Conservation (phyloP, 2,113 vertebrate species). For the Merops nubicus region DNA sequence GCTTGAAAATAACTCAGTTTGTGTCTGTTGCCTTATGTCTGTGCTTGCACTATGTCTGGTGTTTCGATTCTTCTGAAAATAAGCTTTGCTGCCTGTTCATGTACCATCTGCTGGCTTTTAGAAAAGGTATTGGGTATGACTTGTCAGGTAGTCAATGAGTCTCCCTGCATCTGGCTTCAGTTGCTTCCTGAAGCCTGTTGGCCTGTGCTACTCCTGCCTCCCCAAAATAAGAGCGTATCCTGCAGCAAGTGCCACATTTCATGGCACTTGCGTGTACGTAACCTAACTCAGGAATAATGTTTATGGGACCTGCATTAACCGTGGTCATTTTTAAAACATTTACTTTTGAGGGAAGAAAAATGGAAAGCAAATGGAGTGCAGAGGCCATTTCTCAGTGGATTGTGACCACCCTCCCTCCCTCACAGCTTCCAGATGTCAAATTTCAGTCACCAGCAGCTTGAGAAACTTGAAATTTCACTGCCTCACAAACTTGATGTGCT, state of each 20-base stretch:
- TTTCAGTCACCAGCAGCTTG: neutral
- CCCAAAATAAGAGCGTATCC: neutral
- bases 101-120: slow-evolving; percentile 17
- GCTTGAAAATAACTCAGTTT: slow-evolving; percentile 14
- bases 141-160: neutral
- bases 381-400: neutral
- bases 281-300: neutral
- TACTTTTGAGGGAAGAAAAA: neutral
- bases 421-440: neutral
- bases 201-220: neutral
- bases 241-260: neutral
- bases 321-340: neutral
- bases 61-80: slow-evolving; percentile 45
- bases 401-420: neutral
- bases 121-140: slow-evolving; percentile 13
- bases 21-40: neutral
- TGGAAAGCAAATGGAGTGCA: neutral
- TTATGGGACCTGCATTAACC: neutral
- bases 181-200: neutral
- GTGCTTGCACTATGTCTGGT: slow-evolving; percentile 12
- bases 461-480: neutral
- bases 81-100: slow-evolving; percentile 18
- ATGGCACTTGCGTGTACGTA: neutral
- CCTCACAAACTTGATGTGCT: neutral
- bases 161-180: neutral